Conservation (phyloP, 2,797 vertebrate genomes). For the Botia almorhae region DNA sequence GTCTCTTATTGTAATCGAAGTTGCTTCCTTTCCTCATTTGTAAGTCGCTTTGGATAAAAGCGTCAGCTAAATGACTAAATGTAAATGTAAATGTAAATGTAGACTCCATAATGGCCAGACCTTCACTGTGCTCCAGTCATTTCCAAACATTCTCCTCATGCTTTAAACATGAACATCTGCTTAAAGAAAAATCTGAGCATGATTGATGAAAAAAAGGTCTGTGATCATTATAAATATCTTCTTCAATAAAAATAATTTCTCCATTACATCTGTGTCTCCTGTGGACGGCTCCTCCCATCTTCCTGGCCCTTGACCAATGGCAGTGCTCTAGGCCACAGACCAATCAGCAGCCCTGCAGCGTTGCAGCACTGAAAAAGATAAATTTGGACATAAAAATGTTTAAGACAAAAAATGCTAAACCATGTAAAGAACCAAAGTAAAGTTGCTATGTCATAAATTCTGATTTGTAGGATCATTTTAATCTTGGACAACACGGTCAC, state of each 20-base stretch:
- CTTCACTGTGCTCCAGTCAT: conserved; percentile 51
- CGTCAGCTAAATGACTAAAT: too few relatives aligned
- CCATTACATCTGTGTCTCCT: conserved; percentile 57
- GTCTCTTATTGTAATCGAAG: too few relatives aligned
- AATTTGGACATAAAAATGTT: conserved; percentile 54
- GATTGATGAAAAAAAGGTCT: conserved; percentile 49
- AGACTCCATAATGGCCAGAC: conserved; percentile 36
- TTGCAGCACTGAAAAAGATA: conserved; percentile 83
- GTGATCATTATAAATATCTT: conserved; percentile 75
- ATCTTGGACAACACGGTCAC: too few relatives aligned
- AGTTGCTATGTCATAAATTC: background rate
- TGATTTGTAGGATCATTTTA: too few relatives aligned
- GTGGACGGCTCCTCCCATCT: conserved; percentile 50
- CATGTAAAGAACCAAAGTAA: too few relatives aligned
- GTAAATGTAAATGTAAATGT: too few relatives aligned
- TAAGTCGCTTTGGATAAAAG: too few relatives aligned
- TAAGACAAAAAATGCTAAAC: background rate
- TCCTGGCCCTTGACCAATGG: conserved; percentile 67
- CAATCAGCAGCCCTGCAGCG: conserved; percentile 87
- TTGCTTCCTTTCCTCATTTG: too few relatives aligned
- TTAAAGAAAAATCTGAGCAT: conserved; percentile 54
- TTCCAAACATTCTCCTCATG: conserved; percentile 45
- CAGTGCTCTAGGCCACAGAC: conserved; percentile 72
- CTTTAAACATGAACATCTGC: conserved; percentile 37
- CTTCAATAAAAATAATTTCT: conserved; percentile 61